phyloP scores from a whole-genome alignment of 2,888 invertebrate genomes.

The Cosmia pyralina region DNA sequence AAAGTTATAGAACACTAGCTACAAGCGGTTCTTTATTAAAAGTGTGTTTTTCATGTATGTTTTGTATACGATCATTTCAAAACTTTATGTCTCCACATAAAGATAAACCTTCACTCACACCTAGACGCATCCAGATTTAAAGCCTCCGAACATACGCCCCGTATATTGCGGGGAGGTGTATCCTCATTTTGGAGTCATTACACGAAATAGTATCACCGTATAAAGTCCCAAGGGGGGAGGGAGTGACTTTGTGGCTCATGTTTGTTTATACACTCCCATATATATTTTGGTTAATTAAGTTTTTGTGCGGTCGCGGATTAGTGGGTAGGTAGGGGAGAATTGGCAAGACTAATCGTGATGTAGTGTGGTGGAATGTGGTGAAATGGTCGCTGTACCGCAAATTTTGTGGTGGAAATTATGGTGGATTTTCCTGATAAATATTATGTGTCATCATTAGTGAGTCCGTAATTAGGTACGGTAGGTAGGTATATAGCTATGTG shows the following conservation, averaged over 20 bases:
- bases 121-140: slow-evolving; percentile 68
- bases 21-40: background rate
- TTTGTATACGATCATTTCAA: background rate
- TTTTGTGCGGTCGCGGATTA: slow-evolving; percentile 87
- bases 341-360: slow-evolving; percentile 77
- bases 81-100: slow-evolving; percentile 11
- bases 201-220: slow-evolving; percentile 90
- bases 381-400: slow-evolving; percentile 39
- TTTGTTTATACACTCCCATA: slow-evolving; percentile 87
- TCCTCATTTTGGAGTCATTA: slow-evolving; percentile 90
- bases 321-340: slow-evolving; percentile 73
- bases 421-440: slow-evolving; percentile 38
- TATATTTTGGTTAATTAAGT: slow-evolving; percentile 90
- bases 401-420: slow-evolving; percentile 37
- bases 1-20: background rate
- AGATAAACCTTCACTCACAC: slow-evolving; percentile 17
- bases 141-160: slow-evolving; percentile 67
- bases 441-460: slow-evolving; percentile 29
- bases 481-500: background rate
- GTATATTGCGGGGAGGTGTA: slow-evolving; percentile 84
- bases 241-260: slow-evolving; percentile 83
- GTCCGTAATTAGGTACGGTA: background rate
- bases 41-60: background rate
- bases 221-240: slow-evolving; percentile 85
- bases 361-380: slow-evolving; percentile 67